Conservation (phyloP, 2,888 invertebrate species). For the Meteorus cinctellus region DNA sequence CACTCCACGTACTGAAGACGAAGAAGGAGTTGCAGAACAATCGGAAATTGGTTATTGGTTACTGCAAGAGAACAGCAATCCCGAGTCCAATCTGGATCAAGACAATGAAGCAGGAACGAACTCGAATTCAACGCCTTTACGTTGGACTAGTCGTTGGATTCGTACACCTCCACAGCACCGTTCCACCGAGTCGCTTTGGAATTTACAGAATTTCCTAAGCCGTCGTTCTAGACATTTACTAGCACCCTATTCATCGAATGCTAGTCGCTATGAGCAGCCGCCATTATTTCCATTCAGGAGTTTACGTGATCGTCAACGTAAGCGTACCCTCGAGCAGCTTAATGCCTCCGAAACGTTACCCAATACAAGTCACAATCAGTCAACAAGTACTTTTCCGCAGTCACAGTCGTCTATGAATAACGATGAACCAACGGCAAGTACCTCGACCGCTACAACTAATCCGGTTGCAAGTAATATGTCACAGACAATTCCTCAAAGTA, state of each 20-base stretch:
- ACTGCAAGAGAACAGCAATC: slow-evolving; percentile 67
- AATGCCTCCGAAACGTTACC: background rate
- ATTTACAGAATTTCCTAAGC: background rate
- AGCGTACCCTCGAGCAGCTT: slow-evolving; percentile 12
- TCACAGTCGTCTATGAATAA: background rate
- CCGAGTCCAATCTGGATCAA: slow-evolving; percentile 66
- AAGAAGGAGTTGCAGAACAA: slow-evolving; percentile 58
- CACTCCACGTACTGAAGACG: slow-evolving; percentile 44
- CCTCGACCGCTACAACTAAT: background rate
- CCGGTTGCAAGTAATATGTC: background rate
- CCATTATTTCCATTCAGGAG: slow-evolving; percentile 64
- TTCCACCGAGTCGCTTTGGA: slow-evolving; percentile 42
- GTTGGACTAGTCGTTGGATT: slow-evolving; percentile 67
- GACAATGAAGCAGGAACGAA: slow-evolving; percentile 51
- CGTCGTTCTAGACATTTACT: slow-evolving; percentile 49
- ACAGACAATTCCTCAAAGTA: background rate
- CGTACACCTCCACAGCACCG: slow-evolving; percentile 57
- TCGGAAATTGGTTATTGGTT: slow-evolving; percentile 69
- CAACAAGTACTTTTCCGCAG: background rate
- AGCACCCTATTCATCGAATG: slow-evolving; percentile 61
- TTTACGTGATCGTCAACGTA: slow-evolving; percentile 59
- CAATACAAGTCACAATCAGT: background rate
- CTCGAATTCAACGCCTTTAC: slow-evolving; percentile 42
- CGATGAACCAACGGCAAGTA: background rate
- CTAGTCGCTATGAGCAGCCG: slow-evolving; percentile 62